phyloP scores from a whole-genome alignment of 92 coral and sea anemone species.

The Ricordea florida region DNA sequence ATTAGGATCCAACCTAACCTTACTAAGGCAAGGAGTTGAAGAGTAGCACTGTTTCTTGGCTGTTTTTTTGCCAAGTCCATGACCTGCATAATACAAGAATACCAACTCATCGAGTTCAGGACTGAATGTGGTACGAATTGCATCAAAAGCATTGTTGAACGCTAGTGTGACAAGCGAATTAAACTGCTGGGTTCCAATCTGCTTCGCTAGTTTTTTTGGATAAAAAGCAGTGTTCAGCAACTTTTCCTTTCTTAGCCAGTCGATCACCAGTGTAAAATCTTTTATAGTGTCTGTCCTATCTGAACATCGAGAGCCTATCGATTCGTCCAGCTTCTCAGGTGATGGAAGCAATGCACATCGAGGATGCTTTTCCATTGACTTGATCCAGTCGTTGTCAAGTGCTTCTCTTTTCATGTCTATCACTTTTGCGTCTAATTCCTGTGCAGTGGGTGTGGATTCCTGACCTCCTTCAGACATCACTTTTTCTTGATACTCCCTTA shows the following conservation, averaged over 20 bases:
- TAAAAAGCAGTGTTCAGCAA: neutral
- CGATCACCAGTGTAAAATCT: conserved; percentile 3
- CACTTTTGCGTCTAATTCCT: neutral
- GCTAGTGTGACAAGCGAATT: neutral
- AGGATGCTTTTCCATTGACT: conserved; percentile 26
- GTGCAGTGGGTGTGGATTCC: neutral
- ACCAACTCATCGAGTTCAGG: conserved; percentile 43
- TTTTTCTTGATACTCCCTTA: neutral
- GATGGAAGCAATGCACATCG: conserved; percentile 52
- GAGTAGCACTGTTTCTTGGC: neutral
- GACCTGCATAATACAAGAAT: conserved; percentile 70
- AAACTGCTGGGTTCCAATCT: neutral
- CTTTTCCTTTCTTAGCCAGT: neutral
- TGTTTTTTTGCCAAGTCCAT: conserved; percentile 39
- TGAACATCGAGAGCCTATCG: neutral
- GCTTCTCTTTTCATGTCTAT: neutral
- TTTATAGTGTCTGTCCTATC: conserved; percentile 24
- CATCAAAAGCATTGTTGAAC: conserved; percentile 7
- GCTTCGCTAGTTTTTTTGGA: too few species aligned
- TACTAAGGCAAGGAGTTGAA: conserved; percentile 9
- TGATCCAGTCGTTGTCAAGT: neutral
- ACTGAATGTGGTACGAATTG: conserved; percentile 46
- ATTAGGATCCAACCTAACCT: neutral
- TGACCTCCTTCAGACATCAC: neutral
- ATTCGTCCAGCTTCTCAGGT: conserved; percentile 29